phyloP scores from a whole-genome alignment of 1,140 invertebrate species.

The Artemia franciscana region DNA sequence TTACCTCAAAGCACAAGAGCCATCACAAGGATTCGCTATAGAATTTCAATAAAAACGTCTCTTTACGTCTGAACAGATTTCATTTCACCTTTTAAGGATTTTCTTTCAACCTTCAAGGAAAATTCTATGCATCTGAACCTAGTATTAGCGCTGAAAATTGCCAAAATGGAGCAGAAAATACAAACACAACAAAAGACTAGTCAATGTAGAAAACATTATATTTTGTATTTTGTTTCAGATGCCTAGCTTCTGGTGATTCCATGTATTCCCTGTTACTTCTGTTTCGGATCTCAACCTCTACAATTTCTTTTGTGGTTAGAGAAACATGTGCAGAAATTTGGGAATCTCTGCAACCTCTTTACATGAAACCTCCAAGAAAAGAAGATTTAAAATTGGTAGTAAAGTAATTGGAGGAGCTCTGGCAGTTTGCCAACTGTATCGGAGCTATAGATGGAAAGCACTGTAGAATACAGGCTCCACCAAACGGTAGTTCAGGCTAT shows the following conservation, averaged over 20 bases:
- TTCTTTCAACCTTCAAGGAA: too few species aligned
- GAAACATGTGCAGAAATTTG: slow-evolving; percentile 13
- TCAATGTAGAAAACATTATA: too few species aligned
- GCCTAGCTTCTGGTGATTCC: slow-evolving; percentile 14
- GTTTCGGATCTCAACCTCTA: slow-evolving; percentile 13
- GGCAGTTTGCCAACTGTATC: slow-evolving; percentile 19
- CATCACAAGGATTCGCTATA: too few species aligned
- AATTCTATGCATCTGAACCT: too few species aligned
- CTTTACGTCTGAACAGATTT: too few species aligned
- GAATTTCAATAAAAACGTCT: too few species aligned
- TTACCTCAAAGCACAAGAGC: too few species aligned
- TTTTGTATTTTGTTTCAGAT: slow-evolving; percentile 8
- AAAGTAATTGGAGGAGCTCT: slow-evolving; percentile 16
- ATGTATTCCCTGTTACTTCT: slow-evolving; percentile 10
- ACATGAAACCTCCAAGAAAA: slow-evolving; percentile 6
- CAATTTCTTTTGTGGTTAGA: slow-evolving; percentile 9
- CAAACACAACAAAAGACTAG: too few species aligned
- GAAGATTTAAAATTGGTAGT: slow-evolving; percentile 15
- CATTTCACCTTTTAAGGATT: too few species aligned
- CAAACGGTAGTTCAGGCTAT: slow-evolving; percentile 12
- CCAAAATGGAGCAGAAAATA: too few species aligned
- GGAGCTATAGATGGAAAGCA: slow-evolving; percentile 23
- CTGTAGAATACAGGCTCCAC: slow-evolving; percentile 17
- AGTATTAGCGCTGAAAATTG: too few species aligned
- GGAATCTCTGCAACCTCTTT: slow-evolving; percentile 10